Evolutionary conservation across 2,113 vertebrate genomes (phyloP), one percentile per base, ranked within the genome.

Genomic region (Podocnemis expansa): DNA sequence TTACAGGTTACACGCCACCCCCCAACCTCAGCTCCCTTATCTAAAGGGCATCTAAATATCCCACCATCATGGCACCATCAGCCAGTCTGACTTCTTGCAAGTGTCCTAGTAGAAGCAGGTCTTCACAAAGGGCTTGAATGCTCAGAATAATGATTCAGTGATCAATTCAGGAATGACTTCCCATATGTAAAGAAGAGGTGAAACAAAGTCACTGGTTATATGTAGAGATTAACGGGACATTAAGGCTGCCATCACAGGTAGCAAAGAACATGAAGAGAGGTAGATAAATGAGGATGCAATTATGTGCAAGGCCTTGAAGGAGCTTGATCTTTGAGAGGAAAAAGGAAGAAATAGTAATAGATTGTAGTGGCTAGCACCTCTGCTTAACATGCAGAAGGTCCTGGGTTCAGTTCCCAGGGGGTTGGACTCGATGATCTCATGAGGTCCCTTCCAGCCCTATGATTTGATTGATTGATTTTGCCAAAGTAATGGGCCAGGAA

Each of bases 261-360:
- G 47, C 54, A 27, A 52, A 83, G 52, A 76, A 34, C n/a, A 78
- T 13, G 25, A 82, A 38, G 80, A 78, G 91, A 88, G 88, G 82
- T 2, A 91, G 5, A 78, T 27, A 83, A 70, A 70, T 5, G 63
- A 82, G 12, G 89, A 91, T 3, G 47, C 49, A 91, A 82, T 49
- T 93, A 84, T 24, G 90, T 5, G 34, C 10, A 70, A 80, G 17
- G 55, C 47, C 41, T 84, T 0, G 0, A 47, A 88, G 79, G 70
- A 89, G 80, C 67, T 25, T 82, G 25, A 54, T 56, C 87, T 96
- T 79, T 80, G 41, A 93, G 84, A 78, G 75, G 47, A 67, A 88
- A 90, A 82, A 10, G 24, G 49, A 95, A 78, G 82, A 94, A 34
- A 58, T 75, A 80, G 89, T 88, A 91, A 93, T 95, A 93, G 43